Base-by-base conservation (phyloP, 2,888 invertebrate genomes). In the Ariolimax columbianus region DNA sequence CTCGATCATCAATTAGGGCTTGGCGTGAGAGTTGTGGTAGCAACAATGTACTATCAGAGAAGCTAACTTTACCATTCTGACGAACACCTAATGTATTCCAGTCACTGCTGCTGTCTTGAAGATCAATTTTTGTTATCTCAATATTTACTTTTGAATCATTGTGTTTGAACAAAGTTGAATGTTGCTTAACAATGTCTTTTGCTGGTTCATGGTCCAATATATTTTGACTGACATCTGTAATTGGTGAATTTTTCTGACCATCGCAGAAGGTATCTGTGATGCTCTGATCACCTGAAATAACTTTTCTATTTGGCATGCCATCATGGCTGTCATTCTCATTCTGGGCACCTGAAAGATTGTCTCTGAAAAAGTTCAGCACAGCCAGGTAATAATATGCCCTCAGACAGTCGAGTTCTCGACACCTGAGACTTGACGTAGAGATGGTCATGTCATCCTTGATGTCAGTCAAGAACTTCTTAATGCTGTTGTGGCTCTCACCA, bases 391-490 rank as follows among this genome's bases (percentile, higher is more conserved):
- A 91, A 86, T 90, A 92, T 23, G 91, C 91, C 75, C 91, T 87
- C 19, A 92, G 89, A 82, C 91, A 92, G 86, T 92, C 92, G 9
- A 92, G 86, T 83, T 92, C 91, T 40, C 91, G 88, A 86, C 92
- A 92, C 23, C 91, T 87, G 14, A 89, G 86, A 66, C 89, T 88
- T 38, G 89, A 87, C 51, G 89, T 91, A 51, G 90, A 91, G 82
- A 92, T 88, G 33, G 88, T 83, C 40, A 89, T 89, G 33, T 91
- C 91, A 19, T 92, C 91, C 73, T 83, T 83, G 55, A 83, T 66
- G 38, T 83, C 83, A 2, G 91, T 89, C 82, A 91, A 90, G 40
- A 90, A 89, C 82, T 91, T 91, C 55, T 83, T 83, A 55, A 83
- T 83, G 17, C 36, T 83, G 68, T 78, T 83, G 66, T 83, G 77